phyloP scores from a whole-genome alignment of 2,113 vertebrate species.

The Anhinga rufa region DNA sequence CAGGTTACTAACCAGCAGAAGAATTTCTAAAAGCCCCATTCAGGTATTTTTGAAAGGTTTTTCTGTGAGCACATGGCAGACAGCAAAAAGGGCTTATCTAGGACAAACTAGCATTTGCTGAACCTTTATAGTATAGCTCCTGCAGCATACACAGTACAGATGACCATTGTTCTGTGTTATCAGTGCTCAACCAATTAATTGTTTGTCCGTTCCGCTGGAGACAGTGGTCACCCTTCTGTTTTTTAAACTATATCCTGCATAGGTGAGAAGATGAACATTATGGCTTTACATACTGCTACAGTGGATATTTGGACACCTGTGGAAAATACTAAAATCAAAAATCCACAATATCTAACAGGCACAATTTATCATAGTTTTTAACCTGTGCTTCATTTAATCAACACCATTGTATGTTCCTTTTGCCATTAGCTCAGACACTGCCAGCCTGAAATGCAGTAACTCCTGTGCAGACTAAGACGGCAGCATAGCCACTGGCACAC shows the following conservation, averaged over 20 bases:
- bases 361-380: not conserved
- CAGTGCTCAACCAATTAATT: not conserved
- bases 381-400: not conserved
- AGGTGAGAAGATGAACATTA: not conserved
- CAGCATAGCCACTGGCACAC: accelerated
- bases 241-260: not conserved
- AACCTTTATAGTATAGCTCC: not conserved
- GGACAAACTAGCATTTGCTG: not conserved
- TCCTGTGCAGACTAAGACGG: not conserved
- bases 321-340: not conserved
- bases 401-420: not conserved
- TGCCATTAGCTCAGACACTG: not conserved
- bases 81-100: not conserved
- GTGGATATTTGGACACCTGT: not conserved
- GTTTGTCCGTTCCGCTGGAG: not conserved
- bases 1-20: not conserved
- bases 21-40: not conserved
- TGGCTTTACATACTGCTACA: not conserved
- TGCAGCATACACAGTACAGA: not conserved
- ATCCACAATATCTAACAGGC: not conserved
- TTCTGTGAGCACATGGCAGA: not conserved
- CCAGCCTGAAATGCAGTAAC: not conserved
- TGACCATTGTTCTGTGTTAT: not conserved
- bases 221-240: not conserved
- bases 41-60: not conserved